Evolutionary conservation across 1,140 invertebrate genomes (phyloP), one percentile per base, ranked within the genome.

Genomic region (Plutomurus gul): DNA sequence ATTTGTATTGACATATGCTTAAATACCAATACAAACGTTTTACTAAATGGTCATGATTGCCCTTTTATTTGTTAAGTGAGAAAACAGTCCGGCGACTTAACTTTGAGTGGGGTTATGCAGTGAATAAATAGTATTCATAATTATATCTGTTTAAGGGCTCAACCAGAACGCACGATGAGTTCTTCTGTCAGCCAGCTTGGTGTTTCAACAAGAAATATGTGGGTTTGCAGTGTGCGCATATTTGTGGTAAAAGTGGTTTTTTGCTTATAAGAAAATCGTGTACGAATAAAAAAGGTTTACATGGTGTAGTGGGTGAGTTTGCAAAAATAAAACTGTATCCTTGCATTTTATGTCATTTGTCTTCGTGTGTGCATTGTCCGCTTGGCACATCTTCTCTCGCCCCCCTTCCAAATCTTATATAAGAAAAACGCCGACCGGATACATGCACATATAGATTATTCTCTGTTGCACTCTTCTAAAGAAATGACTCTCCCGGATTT

Each of bases 191-290:
- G n/a, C n/a, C n/a, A n/a, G n/a, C n/a, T n/a, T n/a, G n/a, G n/a
- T n/a, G n/a, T n/a, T n/a, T n/a, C 39, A 43, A 10, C 39, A 43
- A 43, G 2, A 13, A 13, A 43, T 13, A 43, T 43, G 39, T 10
- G 7, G 39, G n/a, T 43, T 43, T 43, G 39, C 7, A 43, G 11
- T 65, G 27, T 30, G 36, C 56, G 18, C 39, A 43, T n/a, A 43
- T 43, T 65, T 36, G 56, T 65, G 56, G 56, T 36, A 27, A 65
- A n/a, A 30, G 56, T 65, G 56, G 56, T 65, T 65, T 65, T 65
- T 65, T 65, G 27, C 27, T 65, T 65, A 65, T 33, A 65, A 33
- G n/a, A n/a, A n/a, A n/a, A n/a, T n/a, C 27, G 51, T 16, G 18
- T 65, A n/a, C 27, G 18, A 18, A 30, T 36, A 36, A 65, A 33